Evolutionary conservation across 64 coral and sea anemone species (phyloP).

Genomic region (Acropora yongei): DNA sequence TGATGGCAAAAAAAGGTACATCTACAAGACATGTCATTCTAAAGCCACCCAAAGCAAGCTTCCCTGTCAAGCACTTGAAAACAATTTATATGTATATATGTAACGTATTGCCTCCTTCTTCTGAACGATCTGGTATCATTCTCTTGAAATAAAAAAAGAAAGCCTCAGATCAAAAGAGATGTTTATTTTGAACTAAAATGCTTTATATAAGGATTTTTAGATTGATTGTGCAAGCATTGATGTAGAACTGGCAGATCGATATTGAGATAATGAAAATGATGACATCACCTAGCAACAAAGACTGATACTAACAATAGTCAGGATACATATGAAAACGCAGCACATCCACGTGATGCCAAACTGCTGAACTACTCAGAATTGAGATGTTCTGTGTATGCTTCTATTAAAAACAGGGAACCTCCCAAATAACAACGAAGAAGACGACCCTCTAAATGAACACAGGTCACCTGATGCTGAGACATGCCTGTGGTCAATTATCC

Average conservation of each 20-base stretch:
- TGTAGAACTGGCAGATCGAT: background rate
- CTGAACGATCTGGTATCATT: conserved; percentile 45
- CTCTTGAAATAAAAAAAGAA: conserved; percentile 45
- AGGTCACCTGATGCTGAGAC: too few relatives aligned
- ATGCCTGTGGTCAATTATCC: too few relatives aligned
- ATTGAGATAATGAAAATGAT: background rate
- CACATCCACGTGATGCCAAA: too few relatives aligned
- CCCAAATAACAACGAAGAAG: too few relatives aligned
- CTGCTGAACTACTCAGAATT: too few relatives aligned
- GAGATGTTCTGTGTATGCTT: too few relatives aligned
- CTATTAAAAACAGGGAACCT: too few relatives aligned
- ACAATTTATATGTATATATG: too few relatives aligned
- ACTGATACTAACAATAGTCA: background rate
- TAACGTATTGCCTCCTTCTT: background rate
- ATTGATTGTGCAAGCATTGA: conserved; percentile 18
- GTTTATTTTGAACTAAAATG: conserved; percentile 13
- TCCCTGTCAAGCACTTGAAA: too few relatives aligned
- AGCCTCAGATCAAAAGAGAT: conserved; percentile 31
- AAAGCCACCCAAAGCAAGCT: too few relatives aligned
- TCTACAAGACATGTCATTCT: background rate
- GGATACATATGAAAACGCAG: background rate
- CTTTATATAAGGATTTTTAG: background rate
- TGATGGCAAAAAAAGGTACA: background rate
- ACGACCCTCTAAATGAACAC: too few relatives aligned
- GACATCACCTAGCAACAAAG: background rate